Evolutionary conservation across 1,140 invertebrate genomes (phyloP), one percentile per base, ranked within the genome.

Genomic region (Cecropterus lyciades): DNA sequence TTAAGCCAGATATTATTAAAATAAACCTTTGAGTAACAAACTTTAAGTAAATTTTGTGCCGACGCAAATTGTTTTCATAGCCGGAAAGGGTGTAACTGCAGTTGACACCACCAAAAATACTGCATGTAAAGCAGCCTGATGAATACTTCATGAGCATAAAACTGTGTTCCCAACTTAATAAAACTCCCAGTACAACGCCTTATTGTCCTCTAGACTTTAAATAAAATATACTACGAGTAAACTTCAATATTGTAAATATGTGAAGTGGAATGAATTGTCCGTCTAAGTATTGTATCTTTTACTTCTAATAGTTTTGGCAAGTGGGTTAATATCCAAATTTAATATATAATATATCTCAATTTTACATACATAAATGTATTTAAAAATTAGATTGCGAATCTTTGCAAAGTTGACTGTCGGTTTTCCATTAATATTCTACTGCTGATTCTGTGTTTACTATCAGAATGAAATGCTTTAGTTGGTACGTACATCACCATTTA

Each of bases 51-150:
- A 49, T 70, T 70, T 73, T 17, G 13, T 17, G 14, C 30, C 43
- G 24, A 8, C 48, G 45, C 46, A 60, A 60, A 60, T 48, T 60
- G 45, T 60, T 60, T 60, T 15, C 56, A 59, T 59, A 67, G 59
- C 64, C 30, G 49, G 30, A 51, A 55, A 66, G 57, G 33, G 52
- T 64, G 33, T 51, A 65, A 63, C 43, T 69, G 59, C 62, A 53
- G 68, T 64, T 65, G 60, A 59, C 56, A 55, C 63, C 45, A 33
- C 62, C 53, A 69, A 51, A 55, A 56, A 56, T 69, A 60, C 56
- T 48, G 43, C 30, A 62, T 62, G 46, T 62, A 62, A 62, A 62
- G 46, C 57, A 62, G 46, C 33, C 45, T 48, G 43, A 62, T 62
- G 57, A 62, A 62, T 62, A 62, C 27, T 62, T 62, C 57, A 62